Conservation (phyloP, 2,888 invertebrate genomes). For the Drosophila dives region DNA sequence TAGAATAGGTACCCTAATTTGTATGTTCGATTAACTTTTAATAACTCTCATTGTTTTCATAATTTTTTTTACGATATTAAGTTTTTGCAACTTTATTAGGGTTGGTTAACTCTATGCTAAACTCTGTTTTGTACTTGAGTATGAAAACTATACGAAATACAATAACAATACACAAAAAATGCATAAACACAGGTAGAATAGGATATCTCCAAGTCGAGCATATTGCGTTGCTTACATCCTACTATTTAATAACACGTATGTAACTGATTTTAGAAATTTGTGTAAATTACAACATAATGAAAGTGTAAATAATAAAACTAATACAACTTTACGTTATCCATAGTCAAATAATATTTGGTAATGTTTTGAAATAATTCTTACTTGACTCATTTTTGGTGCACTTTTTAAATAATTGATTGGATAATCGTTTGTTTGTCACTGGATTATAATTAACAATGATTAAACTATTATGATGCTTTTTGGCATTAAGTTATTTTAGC, state of each 20-base stretch:
- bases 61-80: not conserved
- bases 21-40: not conserved
- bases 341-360: not conserved
- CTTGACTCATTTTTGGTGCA: conserved; percentile 42
- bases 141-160: not conserved
- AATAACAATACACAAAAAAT: not conserved
- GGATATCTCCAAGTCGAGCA: not conserved
- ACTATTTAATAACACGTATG: not conserved
- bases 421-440: conserved; percentile 29
- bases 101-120: not conserved
- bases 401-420: conserved; percentile 15
- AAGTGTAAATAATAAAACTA: not conserved
- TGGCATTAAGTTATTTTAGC: conserved; percentile 30
- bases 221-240: not conserved
- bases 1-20: not conserved
- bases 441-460: conserved; percentile 14
- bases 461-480: conserved; percentile 7
- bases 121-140: not conserved
- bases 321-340: conserved; percentile 5
- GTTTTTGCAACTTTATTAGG: not conserved
- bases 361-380: conserved; percentile 20
- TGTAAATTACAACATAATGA: not conserved
- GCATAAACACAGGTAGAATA: too few relatives aligned
- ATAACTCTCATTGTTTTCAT: not conserved
- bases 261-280: not conserved